Percentiles rank a stretch among this genome's conserved stretches.
Evolutionary conservation across 2,797 vertebrate genomes (phyloP).

Genomic region (Microctenopoma stevenorrisi): DNA sequence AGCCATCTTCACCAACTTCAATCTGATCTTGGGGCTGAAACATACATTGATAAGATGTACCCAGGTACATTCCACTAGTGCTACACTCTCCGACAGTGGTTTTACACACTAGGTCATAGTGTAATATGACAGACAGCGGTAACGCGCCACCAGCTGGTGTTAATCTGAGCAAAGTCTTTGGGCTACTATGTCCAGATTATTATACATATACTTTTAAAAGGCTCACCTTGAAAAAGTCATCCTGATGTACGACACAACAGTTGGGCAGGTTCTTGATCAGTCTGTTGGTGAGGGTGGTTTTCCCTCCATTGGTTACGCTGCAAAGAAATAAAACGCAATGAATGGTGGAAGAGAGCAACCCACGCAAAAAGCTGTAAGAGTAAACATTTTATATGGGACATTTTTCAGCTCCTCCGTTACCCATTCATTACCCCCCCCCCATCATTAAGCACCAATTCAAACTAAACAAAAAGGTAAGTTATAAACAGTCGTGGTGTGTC

Average conservation of each 20-base stretch:
- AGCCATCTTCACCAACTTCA: constrained; percentile 93
- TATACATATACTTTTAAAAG: background rate
- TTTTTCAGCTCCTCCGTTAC: background rate
- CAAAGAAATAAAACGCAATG: constrained; percentile 1
- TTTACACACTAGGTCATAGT: constrained; percentile 27
- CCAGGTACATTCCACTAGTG: constrained; percentile 78
- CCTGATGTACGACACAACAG: constrained; percentile 93
- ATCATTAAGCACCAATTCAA: background rate
- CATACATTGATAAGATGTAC: constrained; percentile 84
- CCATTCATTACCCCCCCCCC: too few species aligned
- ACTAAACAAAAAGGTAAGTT: background rate
- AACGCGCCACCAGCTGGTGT: constrained; percentile 19
- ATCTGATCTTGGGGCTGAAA: constrained; percentile 97
- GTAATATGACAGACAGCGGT: constrained; percentile 39
- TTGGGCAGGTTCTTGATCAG: constrained; percentile 87
- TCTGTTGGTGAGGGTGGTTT: constrained; percentile 90
- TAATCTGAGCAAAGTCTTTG: constrained; percentile 18
- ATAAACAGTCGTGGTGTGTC: too few species aligned
- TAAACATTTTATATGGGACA: background rate
- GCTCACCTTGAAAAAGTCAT: constrained; percentile 95
- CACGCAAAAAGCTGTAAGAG: too few species aligned
- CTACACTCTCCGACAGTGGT: constrained; percentile 56
- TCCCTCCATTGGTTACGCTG: constrained; percentile 93
- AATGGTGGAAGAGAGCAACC: background rate
- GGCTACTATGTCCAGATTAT: constrained; percentile 8